Evolutionary conservation across 2,797 vertebrate species (phyloP), one percentile per base, ranked within the genome.

Genomic region (Poecilia gillii): DNA sequence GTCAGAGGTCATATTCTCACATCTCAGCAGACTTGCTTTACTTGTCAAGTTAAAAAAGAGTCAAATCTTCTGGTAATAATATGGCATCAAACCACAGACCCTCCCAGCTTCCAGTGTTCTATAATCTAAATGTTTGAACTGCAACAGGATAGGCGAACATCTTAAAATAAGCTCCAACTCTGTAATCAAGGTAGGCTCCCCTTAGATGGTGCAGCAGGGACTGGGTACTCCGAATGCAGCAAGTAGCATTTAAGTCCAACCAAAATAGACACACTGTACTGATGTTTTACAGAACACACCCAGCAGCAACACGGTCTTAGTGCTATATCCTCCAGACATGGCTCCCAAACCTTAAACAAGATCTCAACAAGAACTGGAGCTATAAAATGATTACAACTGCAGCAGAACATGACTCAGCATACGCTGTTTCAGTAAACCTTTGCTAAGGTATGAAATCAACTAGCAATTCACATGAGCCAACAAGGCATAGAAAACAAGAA

Each of bases 151-250:
- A n/a, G 23, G 74, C 74, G 43, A 78, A 76, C 20, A 9, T 84
- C 36, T 81, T 55, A 76, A 93, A 95, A 94, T 94, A 95, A 86
- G 64, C 36, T 81, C 31, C 51, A 72, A 75, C 80, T 89, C 93
- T 95, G 45, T 95, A 95, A 96, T 95, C 86, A 92, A 5, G 68
- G 36, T 41, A 68, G 64, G 39, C 64, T 23, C 36, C 68, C 76
- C 53, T 80, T n/a, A 79, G 75, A 83, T 70, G 83, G 78, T 2
- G 23, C 25, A 47, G 64, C 23, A 28, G 64, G 49, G 72, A 13
- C 66, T n/a, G 41, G 53, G 62, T 51, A 73, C 59, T 0, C 51
- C 20, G 31, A 64, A 36, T 43, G 57, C 14, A 79, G 72, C 18
- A 85, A 84, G 81, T 82, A 57, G 79, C 72, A 88, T 75, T 90